Conservation (phyloP, 2,113 vertebrate genomes). For the Coregonus clupeaformis region DNA sequence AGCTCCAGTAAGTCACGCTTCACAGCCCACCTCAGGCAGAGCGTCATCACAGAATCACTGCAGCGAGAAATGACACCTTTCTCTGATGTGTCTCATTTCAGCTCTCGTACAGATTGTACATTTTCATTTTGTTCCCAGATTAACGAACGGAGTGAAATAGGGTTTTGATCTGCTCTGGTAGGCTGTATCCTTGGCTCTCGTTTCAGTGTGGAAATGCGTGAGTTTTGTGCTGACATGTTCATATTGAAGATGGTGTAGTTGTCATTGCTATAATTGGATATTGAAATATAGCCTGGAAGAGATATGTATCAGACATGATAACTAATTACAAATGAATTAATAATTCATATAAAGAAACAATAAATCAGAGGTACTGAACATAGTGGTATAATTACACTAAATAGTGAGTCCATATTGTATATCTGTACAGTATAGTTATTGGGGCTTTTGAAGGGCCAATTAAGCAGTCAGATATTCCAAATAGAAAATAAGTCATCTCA, state of each 20-base stretch:
- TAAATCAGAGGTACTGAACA: no score
- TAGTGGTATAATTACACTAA: no score
- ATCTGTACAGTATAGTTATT: no score
- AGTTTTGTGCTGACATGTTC: not conserved
- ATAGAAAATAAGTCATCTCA: no score
- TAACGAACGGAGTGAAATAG: not conserved
- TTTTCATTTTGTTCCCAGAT: not conserved
- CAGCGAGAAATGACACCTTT: constrained; percentile 36
- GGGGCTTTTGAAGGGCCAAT: no score
- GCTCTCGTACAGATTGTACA: not conserved
- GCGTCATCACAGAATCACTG: constrained; percentile 25
- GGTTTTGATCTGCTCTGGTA: not conserved
- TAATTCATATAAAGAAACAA: no score
- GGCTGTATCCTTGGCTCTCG: not conserved
- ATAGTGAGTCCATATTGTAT: no score
- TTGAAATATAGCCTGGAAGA: constrained; percentile 14
- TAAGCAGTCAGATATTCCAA: no score
- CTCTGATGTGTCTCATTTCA: constrained; percentile 41
- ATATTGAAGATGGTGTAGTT: not conserved
- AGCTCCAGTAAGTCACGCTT: constrained; percentile 25
- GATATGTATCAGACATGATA: constrained; percentile 4
- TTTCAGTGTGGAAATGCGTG: not conserved
- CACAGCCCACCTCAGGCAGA: constrained; percentile 25
- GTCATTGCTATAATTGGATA: not conserved
- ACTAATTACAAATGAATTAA: constrained; percentile 38